Evolutionary conservation across 2,888 invertebrate genomes (phyloP).

Genomic region (Chloroclysta siterata): DNA sequence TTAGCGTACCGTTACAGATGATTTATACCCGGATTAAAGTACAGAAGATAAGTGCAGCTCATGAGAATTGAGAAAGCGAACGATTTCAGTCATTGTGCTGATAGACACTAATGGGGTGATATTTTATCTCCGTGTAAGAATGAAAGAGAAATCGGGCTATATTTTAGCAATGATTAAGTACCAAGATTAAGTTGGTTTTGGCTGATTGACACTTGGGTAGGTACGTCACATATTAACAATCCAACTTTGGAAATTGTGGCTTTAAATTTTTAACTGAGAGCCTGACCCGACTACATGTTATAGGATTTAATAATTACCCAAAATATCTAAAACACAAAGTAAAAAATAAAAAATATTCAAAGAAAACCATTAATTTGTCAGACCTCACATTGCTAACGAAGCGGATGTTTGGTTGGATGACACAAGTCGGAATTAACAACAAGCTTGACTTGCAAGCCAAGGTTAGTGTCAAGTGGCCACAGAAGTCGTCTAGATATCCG

Average conservation of each 20-base stretch:
- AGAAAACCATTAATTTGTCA: constrained; percentile 3
- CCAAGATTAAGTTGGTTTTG: neutral
- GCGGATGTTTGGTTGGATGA: constrained; percentile 28
- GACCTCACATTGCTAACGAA: constrained; percentile 13
- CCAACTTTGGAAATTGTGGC: neutral
- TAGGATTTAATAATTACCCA: neutral
- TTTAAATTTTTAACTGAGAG: neutral
- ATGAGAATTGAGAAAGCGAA: constrained; percentile 23
- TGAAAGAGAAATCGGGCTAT: constrained; percentile 6
- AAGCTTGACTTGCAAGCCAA: constrained; percentile 20
- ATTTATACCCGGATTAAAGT: constrained; percentile 35
- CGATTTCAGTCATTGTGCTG: constrained; percentile 21
- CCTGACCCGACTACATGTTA: neutral
- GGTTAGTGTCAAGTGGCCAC: constrained; percentile 29
- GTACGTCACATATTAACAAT: neutral
- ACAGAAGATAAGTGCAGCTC: constrained; percentile 24
- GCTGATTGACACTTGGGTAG: neutral
- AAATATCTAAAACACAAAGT: neutral
- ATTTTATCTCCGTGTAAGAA: constrained; percentile 21
- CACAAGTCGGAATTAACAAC: constrained; percentile 19
- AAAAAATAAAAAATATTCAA: neutral
- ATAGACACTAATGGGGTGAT: constrained; percentile 26
- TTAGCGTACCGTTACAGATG: constrained; percentile 35
- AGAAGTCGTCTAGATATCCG: constrained; percentile 27
- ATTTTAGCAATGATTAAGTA: constrained; percentile 14